phyloP scores from a whole-genome alignment of 2,888 invertebrate species.

The Pristionchus exspectatus region DNA sequence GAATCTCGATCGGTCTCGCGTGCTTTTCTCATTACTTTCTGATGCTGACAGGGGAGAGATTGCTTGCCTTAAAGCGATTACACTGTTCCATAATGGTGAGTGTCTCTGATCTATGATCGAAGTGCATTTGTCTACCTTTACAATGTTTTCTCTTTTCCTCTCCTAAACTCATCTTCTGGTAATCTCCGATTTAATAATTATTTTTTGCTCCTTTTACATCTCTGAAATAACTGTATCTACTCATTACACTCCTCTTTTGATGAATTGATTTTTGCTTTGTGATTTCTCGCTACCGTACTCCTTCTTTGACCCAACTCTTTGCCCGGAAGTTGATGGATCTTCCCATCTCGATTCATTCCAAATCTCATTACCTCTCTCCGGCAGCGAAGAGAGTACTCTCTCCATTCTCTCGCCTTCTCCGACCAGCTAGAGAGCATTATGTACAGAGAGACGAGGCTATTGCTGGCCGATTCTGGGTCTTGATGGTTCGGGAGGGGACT shows the following conservation, averaged over 20 bases:
- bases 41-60: conserved; percentile 45
- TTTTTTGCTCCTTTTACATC: neutral
- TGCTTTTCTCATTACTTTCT: neutral
- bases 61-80: conserved; percentile 50
- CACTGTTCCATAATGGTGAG: conserved; percentile 44
- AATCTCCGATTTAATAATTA: neutral
- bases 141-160: no score
- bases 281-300: neutral
- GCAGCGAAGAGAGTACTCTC: neutral
- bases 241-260: no score
- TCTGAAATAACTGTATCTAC: no score
- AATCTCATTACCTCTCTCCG: conserved; percentile 30
- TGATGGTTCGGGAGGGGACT: conserved; percentile 6
- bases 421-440: no score
- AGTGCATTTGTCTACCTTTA: neutral
- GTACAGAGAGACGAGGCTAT: neutral
- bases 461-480: neutral
- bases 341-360: conserved; percentile 1
- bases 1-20: neutral
- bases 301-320: neutral
- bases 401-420: no score
- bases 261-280: neutral
- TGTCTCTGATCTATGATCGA: neutral
- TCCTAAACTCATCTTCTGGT: no score
- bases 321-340: neutral